A percentile compares a stretch with the other conserved stretches of the same genome.
Conservation (phyloP, 2,888 invertebrate species). For the Notodonta dromedarius region DNA sequence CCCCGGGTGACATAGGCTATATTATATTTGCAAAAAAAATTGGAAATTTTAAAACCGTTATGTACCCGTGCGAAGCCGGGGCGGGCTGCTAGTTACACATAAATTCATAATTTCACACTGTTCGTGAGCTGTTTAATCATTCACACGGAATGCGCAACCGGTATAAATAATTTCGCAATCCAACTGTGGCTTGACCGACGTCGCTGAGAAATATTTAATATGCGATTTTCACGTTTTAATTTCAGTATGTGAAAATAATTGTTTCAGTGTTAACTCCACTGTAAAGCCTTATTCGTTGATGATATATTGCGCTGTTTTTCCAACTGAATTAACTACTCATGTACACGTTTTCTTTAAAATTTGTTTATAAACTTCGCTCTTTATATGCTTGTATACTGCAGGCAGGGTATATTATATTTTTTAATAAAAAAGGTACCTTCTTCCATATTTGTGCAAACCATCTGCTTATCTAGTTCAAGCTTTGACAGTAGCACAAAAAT, state of each 20-base stretch:
- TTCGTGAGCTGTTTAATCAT: constrained; percentile 5
- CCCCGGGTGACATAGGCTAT: no score
- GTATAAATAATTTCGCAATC: constrained; percentile 14
- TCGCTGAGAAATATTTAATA: constrained; percentile 11
- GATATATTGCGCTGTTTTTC: no score
- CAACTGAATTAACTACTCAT: no score
- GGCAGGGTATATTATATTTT: no score
- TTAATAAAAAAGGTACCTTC: not conserved
- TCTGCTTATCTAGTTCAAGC: not conserved
- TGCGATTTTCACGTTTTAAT: not conserved
- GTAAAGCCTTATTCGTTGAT: no score
- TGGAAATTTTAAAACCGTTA: no score
- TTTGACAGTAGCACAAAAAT: not conserved
- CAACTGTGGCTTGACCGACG: constrained; percentile 5
- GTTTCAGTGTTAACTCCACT: no score
- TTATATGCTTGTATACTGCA: no score
- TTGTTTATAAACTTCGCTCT: no score
- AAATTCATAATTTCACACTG: constrained; percentile 19
- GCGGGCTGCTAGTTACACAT: constrained; percentile 20
- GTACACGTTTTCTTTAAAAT: no score
- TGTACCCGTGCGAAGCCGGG: no score
- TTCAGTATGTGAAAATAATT: not conserved
- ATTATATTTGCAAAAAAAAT: no score
- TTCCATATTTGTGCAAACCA: not conserved
- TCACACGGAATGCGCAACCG: constrained; percentile 7